Conservation (phyloP, 2,797 vertebrate species). For the Varecia variegata region DNA sequence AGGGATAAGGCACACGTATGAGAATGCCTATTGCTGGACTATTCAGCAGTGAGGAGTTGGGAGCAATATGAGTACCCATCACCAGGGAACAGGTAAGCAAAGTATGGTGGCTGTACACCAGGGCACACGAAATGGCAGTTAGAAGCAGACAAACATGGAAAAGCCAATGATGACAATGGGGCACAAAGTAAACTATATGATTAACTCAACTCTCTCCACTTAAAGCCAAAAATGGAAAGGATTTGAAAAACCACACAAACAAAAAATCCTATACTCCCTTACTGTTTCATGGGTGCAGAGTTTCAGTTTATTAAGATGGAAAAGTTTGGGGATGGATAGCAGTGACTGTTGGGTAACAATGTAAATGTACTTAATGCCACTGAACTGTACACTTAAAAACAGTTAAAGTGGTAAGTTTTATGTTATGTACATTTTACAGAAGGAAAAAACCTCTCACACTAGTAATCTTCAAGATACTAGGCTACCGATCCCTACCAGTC, state of each 20-base stretch:
- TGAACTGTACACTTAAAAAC: neutral
- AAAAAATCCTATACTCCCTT: neutral
- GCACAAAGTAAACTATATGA: neutral
- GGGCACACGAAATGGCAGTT: neutral
- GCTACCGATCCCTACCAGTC: neutral
- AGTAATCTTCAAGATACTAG: neutral
- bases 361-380: neutral
- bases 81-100: neutral
- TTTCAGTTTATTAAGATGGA: neutral
- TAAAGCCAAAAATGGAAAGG: neutral
- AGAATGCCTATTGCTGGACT: neutral
- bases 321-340: neutral
- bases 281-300: neutral
- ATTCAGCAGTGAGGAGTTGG: neutral
- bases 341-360: neutral
- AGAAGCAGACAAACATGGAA: neutral
- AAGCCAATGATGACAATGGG: neutral
- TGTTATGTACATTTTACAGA: neutral
- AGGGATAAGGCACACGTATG: neutral
- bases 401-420: neutral
- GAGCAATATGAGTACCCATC: neutral
- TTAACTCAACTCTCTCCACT: neutral
- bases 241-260: neutral
- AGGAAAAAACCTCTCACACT: neutral
- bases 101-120: neutral